These are phyloP conservation scores for Stenchaetothrips biformis DNA, from an alignment of 2,888 invertebrate genomes.

Conservation along the genomic window DNA sequence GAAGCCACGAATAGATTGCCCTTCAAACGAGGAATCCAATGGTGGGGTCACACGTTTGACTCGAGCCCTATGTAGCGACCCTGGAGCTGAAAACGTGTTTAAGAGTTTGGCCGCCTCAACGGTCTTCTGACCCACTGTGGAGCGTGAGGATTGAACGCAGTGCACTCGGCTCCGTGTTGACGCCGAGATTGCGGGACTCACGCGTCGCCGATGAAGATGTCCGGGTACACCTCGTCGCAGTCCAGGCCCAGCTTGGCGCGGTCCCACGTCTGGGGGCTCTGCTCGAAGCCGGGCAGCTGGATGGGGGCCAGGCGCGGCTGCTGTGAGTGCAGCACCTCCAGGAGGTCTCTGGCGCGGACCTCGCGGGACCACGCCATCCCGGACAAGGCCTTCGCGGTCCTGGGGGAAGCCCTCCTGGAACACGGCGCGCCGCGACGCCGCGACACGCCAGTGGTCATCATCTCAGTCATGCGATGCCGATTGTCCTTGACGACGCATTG, in stretches of 20 bases:
- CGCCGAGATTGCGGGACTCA: conserved; percentile 47
- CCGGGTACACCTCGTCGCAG: conserved; percentile 68
- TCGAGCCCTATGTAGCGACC: too few relatives aligned
- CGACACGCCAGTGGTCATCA: too few relatives aligned
- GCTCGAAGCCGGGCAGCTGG: neutral
- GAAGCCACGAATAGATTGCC: too few relatives aligned
- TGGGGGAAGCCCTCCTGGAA: neutral
- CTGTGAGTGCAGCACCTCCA: neutral
- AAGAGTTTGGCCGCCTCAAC: too few relatives aligned
- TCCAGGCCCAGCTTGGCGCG: conserved; percentile 50
- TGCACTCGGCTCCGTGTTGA: neutral
- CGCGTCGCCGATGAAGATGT: conserved; percentile 68
- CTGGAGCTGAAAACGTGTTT: too few relatives aligned
- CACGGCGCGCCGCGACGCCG: neutral
- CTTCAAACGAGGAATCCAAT: too few relatives aligned
- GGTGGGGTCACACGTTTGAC: too few relatives aligned
- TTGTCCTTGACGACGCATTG: too few relatives aligned
- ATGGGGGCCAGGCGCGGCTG: neutral
- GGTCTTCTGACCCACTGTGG: too few relatives aligned
- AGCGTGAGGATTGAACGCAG: too few relatives aligned
- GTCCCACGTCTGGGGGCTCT: neutral
- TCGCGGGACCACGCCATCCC: neutral
- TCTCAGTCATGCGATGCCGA: too few relatives aligned
- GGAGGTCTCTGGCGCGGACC: neutral
- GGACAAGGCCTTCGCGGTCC: neutral